These are phyloP conservation scores for Felis chaus DNA, from an alignment of 2,113 vertebrate species.

Conservation along the genomic window DNA sequence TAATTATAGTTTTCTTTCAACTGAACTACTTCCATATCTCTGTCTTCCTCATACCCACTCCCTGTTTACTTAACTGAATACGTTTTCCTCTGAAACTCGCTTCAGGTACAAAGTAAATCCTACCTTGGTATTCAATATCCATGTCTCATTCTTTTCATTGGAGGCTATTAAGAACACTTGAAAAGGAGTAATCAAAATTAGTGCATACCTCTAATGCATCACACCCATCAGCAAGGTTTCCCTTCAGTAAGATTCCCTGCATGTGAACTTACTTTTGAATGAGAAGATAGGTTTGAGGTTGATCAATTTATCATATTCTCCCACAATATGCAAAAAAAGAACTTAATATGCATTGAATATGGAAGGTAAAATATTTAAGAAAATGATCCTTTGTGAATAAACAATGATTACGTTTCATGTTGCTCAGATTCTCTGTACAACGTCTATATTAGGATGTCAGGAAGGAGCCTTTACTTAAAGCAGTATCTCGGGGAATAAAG, in stretches of 20 bases:
- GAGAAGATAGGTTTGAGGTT: neutral
- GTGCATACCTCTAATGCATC: neutral
- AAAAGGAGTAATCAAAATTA: neutral
- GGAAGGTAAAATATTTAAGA: neutral
- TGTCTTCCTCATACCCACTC: neutral
- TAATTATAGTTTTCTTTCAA: neutral
- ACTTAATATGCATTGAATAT: neutral
- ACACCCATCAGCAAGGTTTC: neutral
- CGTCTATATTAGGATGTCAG: constrained; percentile 53
- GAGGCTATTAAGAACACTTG: neutral
- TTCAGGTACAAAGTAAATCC: neutral
- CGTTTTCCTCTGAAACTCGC: neutral
- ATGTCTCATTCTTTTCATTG: neutral
- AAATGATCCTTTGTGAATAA: neutral
- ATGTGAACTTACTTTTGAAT: neutral
- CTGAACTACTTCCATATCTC: neutral
- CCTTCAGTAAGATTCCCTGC: neutral
- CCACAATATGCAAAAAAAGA: neutral
- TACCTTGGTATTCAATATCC: neutral
- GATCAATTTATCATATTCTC: neutral
- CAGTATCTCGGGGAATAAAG: constrained; percentile 34
- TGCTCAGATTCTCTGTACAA: neutral
- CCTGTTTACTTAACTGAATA: neutral
- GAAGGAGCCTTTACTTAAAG: constrained; percentile 50
- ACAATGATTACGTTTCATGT: neutral